These are phyloP conservation scores for Ptiloglossa arizonensis DNA, from an alignment of 1,140 invertebrate species.

Conservation along the genomic window DNA sequence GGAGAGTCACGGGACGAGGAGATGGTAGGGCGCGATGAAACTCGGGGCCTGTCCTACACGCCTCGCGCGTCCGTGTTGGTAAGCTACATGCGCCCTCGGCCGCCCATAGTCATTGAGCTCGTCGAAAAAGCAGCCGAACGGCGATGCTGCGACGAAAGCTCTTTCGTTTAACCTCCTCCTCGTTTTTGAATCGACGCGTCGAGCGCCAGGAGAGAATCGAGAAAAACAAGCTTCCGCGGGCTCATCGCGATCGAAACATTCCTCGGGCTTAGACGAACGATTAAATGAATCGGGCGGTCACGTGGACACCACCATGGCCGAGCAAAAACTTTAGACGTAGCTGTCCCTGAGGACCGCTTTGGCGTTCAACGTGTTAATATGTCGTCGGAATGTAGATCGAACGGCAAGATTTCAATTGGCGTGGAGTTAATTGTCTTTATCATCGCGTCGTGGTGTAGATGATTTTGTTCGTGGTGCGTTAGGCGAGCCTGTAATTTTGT, in stretches of 20 bases:
- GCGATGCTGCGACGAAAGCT: conserved; percentile 18
- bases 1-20: conserved; percentile 7
- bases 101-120: conserved; percentile 1
- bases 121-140: background rate
- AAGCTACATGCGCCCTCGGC: background rate
- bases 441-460: no score
- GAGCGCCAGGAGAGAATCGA: background rate
- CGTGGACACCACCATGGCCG: no score
- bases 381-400: background rate
- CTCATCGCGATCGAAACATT: background rate
- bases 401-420: background rate
- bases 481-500: background rate
- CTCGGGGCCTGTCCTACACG: conserved; percentile 8
- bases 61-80: background rate
- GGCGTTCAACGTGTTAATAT: background rate
- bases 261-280: no score
- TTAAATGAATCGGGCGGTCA: no score
- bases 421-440: no score
- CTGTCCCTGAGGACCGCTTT: background rate
- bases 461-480: background rate
- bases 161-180: background rate
- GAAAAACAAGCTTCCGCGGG: background rate
- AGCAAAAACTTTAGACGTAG: background rate
- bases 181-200: background rate
- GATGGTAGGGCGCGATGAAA: conserved; percentile 48